Percentiles rank a stretch among this genome's conserved stretches.
Evolutionary conservation across 2,113 vertebrate species (phyloP).

Genomic region (Nothobranchius kuhntae): DNA sequence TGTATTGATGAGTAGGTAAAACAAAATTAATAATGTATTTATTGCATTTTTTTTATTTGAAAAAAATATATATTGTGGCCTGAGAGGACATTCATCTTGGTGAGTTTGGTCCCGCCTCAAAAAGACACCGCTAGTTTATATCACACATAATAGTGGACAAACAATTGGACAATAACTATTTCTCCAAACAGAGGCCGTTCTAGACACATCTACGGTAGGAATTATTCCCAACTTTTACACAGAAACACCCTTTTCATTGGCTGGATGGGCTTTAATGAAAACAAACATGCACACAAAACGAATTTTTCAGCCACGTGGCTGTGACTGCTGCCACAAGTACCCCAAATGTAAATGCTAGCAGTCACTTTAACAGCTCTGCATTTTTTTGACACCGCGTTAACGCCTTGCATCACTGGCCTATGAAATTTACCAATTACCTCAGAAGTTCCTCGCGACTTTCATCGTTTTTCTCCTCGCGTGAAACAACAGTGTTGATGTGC

Average conservation of each 20-base stretch:
- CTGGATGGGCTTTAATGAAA: constrained; percentile 31
- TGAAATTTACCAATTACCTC: constrained; percentile 73
- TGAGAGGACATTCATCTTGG: no score
- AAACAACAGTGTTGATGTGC: constrained; percentile 48
- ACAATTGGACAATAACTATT: no score
- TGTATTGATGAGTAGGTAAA: no score
- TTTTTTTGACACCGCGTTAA: constrained; percentile 61
- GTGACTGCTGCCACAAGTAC: constrained; percentile 53
- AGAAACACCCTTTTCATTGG: neutral
- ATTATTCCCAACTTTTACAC: no score
- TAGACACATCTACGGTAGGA: no score
- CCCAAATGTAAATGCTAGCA: constrained; percentile 45
- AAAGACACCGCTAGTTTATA: no score
- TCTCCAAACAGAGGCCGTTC: no score
- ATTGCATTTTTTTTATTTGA: no score
- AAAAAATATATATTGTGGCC: no score
- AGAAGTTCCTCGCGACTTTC: constrained; percentile 63
- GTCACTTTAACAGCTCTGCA: constrained; percentile 37
- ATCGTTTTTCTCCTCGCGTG: constrained; percentile 60
- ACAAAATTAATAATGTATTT: no score
- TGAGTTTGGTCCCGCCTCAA: no score
- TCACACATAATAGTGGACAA: no score
- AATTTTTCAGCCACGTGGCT: constrained; percentile 49
- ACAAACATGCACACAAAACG: constrained; percentile 35
- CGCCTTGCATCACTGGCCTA: constrained; percentile 68